Evolutionary conservation across 1,140 invertebrate species (phyloP).

Genomic region (Bemisia tabaci): DNA sequence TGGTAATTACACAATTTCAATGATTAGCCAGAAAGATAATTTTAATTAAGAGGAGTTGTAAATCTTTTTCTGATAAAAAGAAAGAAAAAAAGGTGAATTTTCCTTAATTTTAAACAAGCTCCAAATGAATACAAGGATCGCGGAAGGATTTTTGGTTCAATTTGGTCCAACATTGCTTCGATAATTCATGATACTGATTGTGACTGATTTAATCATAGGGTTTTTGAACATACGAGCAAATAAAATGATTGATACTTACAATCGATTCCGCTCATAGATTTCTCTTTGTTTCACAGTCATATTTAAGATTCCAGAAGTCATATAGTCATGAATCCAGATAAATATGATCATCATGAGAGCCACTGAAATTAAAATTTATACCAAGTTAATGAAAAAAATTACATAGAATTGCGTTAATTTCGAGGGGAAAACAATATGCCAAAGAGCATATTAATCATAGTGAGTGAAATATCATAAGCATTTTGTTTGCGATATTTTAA

Average conservation of each 20-base stretch:
- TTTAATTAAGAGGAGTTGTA: no score
- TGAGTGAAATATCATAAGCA: neutral
- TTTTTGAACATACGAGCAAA: no score
- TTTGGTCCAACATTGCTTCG: no score
- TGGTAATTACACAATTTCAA: no score
- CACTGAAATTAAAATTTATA: constrained; percentile 38
- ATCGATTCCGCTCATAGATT: neutral
- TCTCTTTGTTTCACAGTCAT: constrained; percentile 54
- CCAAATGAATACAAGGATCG: no score
- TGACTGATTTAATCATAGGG: no score
- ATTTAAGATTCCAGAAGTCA: constrained; percentile 56
- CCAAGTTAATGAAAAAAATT: constrained; percentile 9
- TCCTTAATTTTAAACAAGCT: no score
- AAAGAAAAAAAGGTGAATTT: no score
- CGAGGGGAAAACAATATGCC: neutral
- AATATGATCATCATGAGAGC: constrained; percentile 54
- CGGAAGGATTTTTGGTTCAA: no score
- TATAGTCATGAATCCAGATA: constrained; percentile 60
- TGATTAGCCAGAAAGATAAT: no score
- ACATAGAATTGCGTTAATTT: neutral
- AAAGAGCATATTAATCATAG: neutral
- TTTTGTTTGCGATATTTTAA: neutral
- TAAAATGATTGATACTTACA: constrained; percentile 1
- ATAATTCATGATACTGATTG: no score
- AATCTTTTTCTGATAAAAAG: no score